phyloP scores from a whole-genome alignment of 2,797 vertebrate species.

The Spea hammondii region DNA sequence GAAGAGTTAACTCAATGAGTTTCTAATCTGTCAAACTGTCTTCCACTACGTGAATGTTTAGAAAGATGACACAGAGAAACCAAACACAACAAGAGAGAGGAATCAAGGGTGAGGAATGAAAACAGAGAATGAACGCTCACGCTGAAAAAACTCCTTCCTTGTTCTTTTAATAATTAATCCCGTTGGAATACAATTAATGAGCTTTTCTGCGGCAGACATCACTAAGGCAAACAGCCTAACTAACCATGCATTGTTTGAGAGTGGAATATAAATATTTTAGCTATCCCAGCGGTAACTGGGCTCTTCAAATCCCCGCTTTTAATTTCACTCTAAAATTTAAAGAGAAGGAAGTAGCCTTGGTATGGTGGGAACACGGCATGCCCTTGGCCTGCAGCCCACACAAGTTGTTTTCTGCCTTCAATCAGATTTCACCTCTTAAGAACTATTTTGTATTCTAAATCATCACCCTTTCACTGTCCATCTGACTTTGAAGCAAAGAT shows the following conservation, averaged over 20 bases:
- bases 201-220: conserved; percentile 53
- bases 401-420: conserved; percentile 15
- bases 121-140: conserved; percentile 33
- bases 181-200: conserved; percentile 61
- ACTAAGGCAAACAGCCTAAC: conserved; percentile 53
- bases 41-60: conserved; percentile 24
- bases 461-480: background rate
- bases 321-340: conserved; percentile 18
- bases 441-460: conserved; percentile 1
- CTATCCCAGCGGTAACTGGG: conserved; percentile 4
- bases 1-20: conserved; percentile 24
- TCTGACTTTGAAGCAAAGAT: background rate
- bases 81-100: conserved; percentile 28
- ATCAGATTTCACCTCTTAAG: conserved; percentile 21
- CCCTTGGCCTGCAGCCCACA: conserved; percentile 18
- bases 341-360: conserved; percentile 33
- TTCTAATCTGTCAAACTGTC: conserved; percentile 42
- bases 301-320: conserved; percentile 32
- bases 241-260: conserved; percentile 49
- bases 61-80: conserved; percentile 33
- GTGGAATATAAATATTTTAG: conserved; percentile 48
- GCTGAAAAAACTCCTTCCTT: conserved; percentile 49
- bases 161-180: conserved; percentile 56
- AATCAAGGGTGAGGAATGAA: conserved; percentile 41
- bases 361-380: conserved; percentile 28